Base-by-base conservation (phyloP, 2,113 vertebrate species). In the Jacana jacana region DNA sequence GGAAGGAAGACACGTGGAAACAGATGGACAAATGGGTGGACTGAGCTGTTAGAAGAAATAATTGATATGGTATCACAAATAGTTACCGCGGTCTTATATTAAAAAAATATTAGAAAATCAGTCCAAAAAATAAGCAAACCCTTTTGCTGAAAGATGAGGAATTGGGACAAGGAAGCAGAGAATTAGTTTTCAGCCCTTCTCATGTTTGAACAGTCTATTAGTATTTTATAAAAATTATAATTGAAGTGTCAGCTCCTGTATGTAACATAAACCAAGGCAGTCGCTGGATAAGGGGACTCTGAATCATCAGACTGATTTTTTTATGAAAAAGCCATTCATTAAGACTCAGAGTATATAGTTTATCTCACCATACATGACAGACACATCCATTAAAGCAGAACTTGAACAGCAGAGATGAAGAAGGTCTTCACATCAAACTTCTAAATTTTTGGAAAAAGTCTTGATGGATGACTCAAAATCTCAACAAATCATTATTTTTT, bases 161-260 rank as follows among this genome's bases (percentile, higher is more conserved):
- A 81, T 8, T 78, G 46, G 42, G 42, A 83, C 24, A 73, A 70
- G 48, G 39, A 88, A 84, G 37, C 54, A 89, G 5, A 73, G 24
- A 58, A 90, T 75, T 73, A 19, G n/a, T 44, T 94, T 91, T 81
- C 54, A 83, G 71, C 27, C 39, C 83, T 88, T 48, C 33, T 89
- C 35, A 4, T 91, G 69, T 91, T 88, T 89, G 48, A 95, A 81
- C 55, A 68, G 64, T 64, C 79, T 84, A 58, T 90, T 77, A 93
- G 64, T 44, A 37, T 72, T 93, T 91, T 42, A 88, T 60, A 81
- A 88, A 93, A 93, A 68, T 73, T 46, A 31, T 86, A 93, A 91
- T 65, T 75, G 72, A 89, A 91, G 60, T 93, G 84, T 85, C 78
- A 95, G 63, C 17, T 76, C 58, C n/a, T 86, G 87, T 82, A 73